phyloP scores from a whole-genome alignment of 1,140 invertebrate genomes.

The Araneus ventricosus region DNA sequence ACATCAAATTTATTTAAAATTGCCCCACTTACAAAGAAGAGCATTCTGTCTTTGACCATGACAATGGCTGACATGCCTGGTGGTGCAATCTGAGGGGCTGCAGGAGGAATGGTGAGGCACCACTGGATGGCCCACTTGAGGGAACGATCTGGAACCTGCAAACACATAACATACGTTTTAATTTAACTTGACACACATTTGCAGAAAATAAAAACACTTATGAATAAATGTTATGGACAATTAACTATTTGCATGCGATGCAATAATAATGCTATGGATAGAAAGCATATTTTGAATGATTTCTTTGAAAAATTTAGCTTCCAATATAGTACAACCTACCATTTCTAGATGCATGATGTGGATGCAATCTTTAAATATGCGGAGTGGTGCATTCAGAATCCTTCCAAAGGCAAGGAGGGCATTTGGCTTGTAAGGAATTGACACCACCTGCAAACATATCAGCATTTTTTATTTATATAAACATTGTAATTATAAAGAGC shows the following conservation, averaged over 20 bases:
- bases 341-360: constrained; percentile 92
- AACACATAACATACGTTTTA: too few species aligned
- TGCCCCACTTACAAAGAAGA: constrained; percentile 90
- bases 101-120: constrained; percentile 93
- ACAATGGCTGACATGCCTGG: constrained; percentile 91
- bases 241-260: neutral
- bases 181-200: too few species aligned
- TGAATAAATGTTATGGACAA: too few species aligned
- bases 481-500: neutral
- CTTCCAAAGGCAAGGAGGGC: constrained; percentile 90
- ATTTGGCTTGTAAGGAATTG: constrained; percentile 94
- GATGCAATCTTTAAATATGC: constrained; percentile 94
- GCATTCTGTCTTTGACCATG: constrained; percentile 90
- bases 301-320: too few species aligned
- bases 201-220: too few species aligned
- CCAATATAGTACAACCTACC: constrained; percentile 79
- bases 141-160: constrained; percentile 83
- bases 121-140: constrained; percentile 93
- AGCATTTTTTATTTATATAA: neutral
- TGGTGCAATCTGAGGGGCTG: constrained; percentile 88
- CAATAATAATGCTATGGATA: too few species aligned
- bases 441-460: constrained; percentile 78
- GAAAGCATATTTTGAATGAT: too few species aligned
- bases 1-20: too few species aligned
- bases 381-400: constrained; percentile 89